A percentile compares a stretch with the other conserved stretches of the same genome.
phyloP scores from a whole-genome alignment of 2,797 vertebrate genomes.

The Xenops minutus region DNA sequence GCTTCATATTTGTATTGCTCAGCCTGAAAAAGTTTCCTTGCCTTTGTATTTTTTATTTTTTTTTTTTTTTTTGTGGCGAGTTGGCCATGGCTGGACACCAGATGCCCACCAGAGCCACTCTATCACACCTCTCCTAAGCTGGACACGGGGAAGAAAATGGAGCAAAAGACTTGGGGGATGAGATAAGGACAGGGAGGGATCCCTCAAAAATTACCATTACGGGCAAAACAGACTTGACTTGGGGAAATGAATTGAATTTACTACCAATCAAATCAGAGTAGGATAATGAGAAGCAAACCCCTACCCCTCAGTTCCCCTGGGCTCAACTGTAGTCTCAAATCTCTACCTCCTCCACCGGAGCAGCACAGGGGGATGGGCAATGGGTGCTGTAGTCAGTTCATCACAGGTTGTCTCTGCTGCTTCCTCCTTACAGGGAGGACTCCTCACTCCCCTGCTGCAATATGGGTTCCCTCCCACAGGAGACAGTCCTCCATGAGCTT shows the following conservation, averaged over 20 bases:
- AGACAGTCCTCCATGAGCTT: background rate
- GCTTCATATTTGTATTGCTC: background rate
- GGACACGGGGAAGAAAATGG: background rate
- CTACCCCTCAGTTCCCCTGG: background rate
- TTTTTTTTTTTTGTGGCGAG: background rate
- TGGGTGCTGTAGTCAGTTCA: background rate
- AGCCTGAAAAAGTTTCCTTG: background rate
- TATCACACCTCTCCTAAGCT: background rate
- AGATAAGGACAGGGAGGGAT: background rate
- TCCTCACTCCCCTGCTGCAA: background rate
- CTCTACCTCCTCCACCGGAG: background rate
- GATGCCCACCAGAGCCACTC: background rate
- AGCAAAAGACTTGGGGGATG: background rate
- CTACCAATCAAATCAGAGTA: background rate
- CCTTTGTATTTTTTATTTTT: background rate
- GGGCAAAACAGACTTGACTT: background rate
- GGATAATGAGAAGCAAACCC: background rate
- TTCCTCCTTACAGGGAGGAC: background rate
- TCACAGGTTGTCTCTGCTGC: rapidly evolving
- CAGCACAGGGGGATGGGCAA: background rate
- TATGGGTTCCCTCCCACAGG: background rate
- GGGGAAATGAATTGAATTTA: background rate
- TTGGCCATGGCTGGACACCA: background rate
- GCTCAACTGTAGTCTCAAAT: background rate
- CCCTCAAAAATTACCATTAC: background rate